These are phyloP conservation scores for Zaprionus inermis DNA, from an alignment of 1,140 invertebrate species.

Conservation along the genomic window DNA sequence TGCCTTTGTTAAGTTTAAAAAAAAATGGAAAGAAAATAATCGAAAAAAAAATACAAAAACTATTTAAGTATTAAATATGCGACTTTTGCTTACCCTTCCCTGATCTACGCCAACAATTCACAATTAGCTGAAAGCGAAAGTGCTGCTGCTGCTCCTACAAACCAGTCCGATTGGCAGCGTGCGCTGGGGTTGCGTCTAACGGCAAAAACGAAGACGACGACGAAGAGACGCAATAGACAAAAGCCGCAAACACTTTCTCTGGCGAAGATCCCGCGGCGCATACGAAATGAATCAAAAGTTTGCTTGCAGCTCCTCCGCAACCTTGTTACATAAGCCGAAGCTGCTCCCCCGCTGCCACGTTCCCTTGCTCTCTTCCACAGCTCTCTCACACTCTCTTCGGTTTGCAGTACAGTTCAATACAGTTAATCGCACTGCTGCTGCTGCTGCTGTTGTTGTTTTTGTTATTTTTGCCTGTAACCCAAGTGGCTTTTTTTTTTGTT, in stretches of 20 bases:
- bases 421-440: constrained; percentile 19
- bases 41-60: constrained; percentile 30
- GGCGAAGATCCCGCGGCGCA: constrained; percentile 62
- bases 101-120: background rate
- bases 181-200: constrained; percentile 12
- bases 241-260: constrained; percentile 59
- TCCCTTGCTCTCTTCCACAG: constrained; percentile 8
- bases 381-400: background rate
- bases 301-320: constrained; percentile 60
- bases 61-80: constrained; percentile 54
- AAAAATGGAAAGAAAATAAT: constrained; percentile 25
- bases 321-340: constrained; percentile 66
- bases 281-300: constrained; percentile 71
- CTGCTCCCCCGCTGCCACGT: background rate
- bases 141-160: constrained; percentile 47
- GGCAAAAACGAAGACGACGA: constrained; percentile 14
- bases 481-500: constrained; percentile 41
- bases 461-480: constrained; percentile 50
- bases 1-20: constrained; percentile 69
- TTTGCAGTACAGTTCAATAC: constrained; percentile 68
- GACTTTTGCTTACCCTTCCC: constrained; percentile 30
- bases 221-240: constrained; percentile 13
- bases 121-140: constrained; percentile 59
- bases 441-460: constrained; percentile 14
- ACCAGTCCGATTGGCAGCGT: constrained; percentile 37